A percentile compares a stretch with the other conserved stretches of the same genome.
These are phyloP conservation scores for Drosophila subpulchrella DNA, from an alignment of 1,140 invertebrate genomes.

Conservation along the genomic window DNA sequence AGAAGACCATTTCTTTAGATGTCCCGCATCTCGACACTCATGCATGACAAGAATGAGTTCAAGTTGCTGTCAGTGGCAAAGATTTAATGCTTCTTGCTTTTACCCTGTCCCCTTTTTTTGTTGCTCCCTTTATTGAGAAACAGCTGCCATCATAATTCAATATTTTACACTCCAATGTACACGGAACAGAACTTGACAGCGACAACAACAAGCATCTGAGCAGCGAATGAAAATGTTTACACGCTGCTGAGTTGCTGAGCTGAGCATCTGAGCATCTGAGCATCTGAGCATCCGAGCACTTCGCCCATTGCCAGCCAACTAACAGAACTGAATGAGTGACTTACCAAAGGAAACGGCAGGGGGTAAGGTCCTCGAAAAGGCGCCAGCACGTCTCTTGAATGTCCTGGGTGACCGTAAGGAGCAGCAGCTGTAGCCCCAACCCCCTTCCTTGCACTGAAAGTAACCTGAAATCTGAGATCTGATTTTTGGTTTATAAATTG, in stretches of 20 bases:
- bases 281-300: conserved; percentile 40
- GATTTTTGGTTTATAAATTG: not conserved
- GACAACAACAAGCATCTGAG: conserved; percentile 30
- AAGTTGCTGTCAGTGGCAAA: conserved; percentile 73
- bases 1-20: conserved; percentile 28
- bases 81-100: conserved; percentile 67
- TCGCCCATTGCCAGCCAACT: conserved; percentile 40
- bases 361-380: conserved; percentile 18
- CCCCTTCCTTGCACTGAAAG: conserved; percentile 4
- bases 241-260: conserved; percentile 62
- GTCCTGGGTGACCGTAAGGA: conserved; percentile 58
- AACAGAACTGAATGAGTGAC: conserved; percentile 37
- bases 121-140: conserved; percentile 68
- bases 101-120: conserved; percentile 1
- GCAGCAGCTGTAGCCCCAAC: not conserved
- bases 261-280: conserved; percentile 44
- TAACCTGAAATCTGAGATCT: not conserved
- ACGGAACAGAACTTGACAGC: conserved; percentile 75
- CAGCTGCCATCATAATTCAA: conserved; percentile 83
- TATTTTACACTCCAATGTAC: conserved; percentile 81
- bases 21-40: conserved; percentile 48
- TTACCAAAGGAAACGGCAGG: conserved; percentile 10
- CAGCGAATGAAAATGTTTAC: conserved; percentile 77
- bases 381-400: conserved; percentile 61
- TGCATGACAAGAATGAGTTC: conserved; percentile 76